Evolutionary conservation across 2,113 vertebrate genomes (phyloP).

Genomic region (Epinephelus lanceolatus): DNA sequence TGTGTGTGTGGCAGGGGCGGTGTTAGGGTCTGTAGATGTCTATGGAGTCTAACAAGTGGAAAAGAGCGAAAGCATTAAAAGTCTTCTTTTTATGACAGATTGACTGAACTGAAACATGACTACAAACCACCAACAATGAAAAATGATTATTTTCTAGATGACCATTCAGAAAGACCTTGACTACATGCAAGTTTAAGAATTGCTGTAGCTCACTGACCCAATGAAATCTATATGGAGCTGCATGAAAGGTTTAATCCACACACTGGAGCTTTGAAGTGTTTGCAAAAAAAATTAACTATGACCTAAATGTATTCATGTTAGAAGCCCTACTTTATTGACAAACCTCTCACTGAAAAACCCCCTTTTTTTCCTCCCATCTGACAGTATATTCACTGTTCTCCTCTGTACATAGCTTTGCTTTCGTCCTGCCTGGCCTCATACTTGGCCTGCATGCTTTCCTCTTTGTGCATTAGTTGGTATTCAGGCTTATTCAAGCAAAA

Average conservation of each 20-base stretch:
- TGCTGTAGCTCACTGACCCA: neutral
- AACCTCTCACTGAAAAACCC: neutral
- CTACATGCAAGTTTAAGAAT: neutral
- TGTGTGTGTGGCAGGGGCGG: conserved; percentile 5
- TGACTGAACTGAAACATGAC: neutral
- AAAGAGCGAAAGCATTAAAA: conserved; percentile 72
- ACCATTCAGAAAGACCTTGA: too few relatives aligned
- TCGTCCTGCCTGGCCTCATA: neutral
- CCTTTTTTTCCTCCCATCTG: neutral
- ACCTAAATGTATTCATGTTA: neutral
- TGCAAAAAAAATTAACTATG: neutral
- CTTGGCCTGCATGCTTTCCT: neutral
- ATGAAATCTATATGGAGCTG: neutral
- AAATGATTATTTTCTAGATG: neutral
- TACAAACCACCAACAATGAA: neutral
- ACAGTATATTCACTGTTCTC: neutral
- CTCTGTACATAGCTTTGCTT: neutral
- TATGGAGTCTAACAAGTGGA: conserved; percentile 79
- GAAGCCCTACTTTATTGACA: neutral
- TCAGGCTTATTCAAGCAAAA: conserved; percentile 15
- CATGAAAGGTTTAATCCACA: neutral
- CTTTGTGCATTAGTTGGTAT: neutral
- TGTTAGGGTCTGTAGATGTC: conserved; percentile 61
- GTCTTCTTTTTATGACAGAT: conserved; percentile 4
- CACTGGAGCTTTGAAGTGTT: neutral